Evolutionary conservation across 2,888 invertebrate species (phyloP).

Genomic region (Lasioglossum pauxillum): DNA sequence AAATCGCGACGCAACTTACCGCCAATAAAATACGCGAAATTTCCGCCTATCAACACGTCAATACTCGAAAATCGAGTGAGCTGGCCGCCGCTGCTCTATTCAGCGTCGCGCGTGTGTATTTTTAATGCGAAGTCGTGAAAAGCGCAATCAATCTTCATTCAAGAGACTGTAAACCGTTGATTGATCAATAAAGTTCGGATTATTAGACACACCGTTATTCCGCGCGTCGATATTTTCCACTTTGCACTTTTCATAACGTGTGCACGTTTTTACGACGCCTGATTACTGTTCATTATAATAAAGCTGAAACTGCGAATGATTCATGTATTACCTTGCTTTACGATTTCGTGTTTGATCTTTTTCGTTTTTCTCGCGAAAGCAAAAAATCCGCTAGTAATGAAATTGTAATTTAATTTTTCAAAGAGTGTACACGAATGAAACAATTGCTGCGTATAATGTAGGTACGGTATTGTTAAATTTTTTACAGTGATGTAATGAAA

Average conservation of each 20-base stretch:
- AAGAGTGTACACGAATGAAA: not conserved
- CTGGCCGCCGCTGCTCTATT: not conserved
- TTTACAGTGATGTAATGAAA: not conserved
- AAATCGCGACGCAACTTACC: conserved; percentile 8
- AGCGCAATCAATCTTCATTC: conserved; percentile 30
- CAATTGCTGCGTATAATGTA: not conserved
- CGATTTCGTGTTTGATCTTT: not conserved
- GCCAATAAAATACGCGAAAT: conserved; percentile 13
- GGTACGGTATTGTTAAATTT: not conserved
- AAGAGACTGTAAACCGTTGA: conserved; percentile 26
- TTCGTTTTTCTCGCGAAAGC: not conserved
- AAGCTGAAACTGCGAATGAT: not conserved
- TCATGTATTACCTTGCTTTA: not conserved
- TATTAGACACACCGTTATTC: conserved; percentile 8
- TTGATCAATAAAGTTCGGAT: conserved; percentile 17
- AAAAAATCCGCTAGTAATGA: not conserved
- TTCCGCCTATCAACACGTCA: not conserved
- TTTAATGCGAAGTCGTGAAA: conserved; percentile 25
- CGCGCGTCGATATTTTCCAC: not conserved
- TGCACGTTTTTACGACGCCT: not conserved
- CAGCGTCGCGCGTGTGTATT: conserved; percentile 19
- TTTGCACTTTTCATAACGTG: not conserved
- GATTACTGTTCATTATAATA: not conserved
- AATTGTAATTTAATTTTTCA: not conserved
- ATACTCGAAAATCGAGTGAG: conserved; percentile 18